Percentiles rank a stretch among this genome's conserved stretches.
Conservation (phyloP, 2,797 vertebrate species). For the Pseudotriccus pelzelni region DNA sequence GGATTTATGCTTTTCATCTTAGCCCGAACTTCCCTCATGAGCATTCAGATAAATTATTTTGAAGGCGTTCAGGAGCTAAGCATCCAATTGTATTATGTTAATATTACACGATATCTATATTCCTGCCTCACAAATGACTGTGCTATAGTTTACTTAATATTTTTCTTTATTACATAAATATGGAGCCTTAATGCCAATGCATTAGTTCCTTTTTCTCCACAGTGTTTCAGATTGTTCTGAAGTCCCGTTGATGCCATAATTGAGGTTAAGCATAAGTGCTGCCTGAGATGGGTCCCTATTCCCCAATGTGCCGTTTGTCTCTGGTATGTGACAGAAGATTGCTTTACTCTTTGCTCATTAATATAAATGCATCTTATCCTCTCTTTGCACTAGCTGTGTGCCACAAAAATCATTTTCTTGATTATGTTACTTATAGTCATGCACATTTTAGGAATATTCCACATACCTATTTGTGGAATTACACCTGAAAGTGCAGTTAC, state of each 20-base stretch:
- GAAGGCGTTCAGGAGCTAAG: constrained; percentile 15
- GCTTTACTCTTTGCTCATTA: constrained; percentile 27
- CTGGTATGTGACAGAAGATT: constrained; percentile 7
- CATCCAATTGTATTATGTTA: constrained; percentile 32
- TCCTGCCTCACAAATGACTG: constrained; percentile 1
- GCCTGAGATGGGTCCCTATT: constrained; percentile 24
- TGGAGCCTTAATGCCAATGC: not conserved
- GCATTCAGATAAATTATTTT: constrained; percentile 55
- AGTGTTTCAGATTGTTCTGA: not conserved
- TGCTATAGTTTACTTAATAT: constrained; percentile 6
- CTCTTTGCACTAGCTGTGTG: not conserved
- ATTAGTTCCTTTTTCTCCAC: not conserved
- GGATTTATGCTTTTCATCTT: constrained; percentile 53
- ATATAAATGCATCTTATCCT: constrained; percentile 14
- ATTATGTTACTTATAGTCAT: not conserved
- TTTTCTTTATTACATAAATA: constrained; percentile 52
- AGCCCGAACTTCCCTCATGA: constrained; percentile 40
- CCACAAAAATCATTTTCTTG: not conserved
- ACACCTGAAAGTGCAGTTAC: not conserved
- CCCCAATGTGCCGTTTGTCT: not conserved
- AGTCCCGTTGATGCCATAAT: not conserved
- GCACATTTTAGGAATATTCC: not conserved
- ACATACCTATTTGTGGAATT: not conserved
- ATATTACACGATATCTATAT: not conserved
- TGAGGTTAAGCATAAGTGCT: constrained; percentile 43